Conservation (phyloP, 1,140 invertebrate species). For the Anoplophora glabripennis region DNA sequence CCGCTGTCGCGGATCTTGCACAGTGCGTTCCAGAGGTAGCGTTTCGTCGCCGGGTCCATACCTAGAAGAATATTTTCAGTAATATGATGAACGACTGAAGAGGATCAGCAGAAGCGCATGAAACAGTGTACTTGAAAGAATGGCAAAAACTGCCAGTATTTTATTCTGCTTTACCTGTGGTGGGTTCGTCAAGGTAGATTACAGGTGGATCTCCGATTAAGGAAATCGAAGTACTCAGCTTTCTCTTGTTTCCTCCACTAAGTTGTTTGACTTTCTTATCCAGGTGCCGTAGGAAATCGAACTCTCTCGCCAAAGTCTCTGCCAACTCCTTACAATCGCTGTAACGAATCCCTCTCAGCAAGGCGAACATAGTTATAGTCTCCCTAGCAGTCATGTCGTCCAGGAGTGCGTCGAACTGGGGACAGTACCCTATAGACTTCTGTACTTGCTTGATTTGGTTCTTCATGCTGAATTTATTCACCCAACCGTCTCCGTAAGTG, state of each 20-base stretch:
- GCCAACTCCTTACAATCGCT: constrained; percentile 46
- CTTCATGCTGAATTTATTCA: constrained; percentile 52
- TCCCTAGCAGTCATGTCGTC: constrained; percentile 77
- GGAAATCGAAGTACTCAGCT: constrained; percentile 90
- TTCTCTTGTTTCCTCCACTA: constrained; percentile 93
- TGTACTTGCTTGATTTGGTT: constrained; percentile 56
- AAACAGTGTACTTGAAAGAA: no score
- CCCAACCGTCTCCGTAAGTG: constrained; percentile 42
- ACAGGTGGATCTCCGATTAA: constrained; percentile 86
- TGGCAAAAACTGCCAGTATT: constrained; percentile 2
- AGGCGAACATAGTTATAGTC: constrained; percentile 70
- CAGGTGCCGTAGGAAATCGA: constrained; percentile 55
- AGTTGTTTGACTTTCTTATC: constrained; percentile 61
- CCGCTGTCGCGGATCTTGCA: constrained; percentile 58
- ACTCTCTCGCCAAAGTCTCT: constrained; percentile 47
- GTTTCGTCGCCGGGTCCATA: constrained; percentile 78
- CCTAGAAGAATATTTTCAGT: constrained; percentile 53
- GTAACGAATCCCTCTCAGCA: constrained; percentile 67
- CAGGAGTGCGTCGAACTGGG: constrained; percentile 81
- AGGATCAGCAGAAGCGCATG: no score
- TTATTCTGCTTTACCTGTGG: constrained; percentile 55
- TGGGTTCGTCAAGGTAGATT: constrained; percentile 84
- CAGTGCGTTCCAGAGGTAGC: constrained; percentile 72
- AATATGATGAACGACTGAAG: no score
- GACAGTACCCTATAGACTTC: constrained; percentile 73